A percentile compares a stretch with the other conserved stretches of the same genome.
phyloP scores from a whole-genome alignment of 30 jellyfish, hydroid and myxozoan species.

The Aurelia sp. region DNA sequence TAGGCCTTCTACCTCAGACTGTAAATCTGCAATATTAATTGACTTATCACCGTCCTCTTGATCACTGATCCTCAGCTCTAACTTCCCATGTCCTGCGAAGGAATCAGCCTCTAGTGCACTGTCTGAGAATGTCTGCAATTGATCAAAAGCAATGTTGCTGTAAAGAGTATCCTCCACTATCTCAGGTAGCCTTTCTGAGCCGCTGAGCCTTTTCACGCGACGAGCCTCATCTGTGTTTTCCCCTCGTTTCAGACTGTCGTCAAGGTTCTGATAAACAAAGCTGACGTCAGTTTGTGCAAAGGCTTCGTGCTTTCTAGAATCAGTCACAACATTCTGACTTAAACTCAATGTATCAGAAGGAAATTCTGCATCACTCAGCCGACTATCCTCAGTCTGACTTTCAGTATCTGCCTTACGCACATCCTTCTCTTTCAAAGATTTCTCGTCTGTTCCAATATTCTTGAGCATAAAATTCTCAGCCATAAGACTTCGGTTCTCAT shows the following conservation, averaged over 20 bases:
- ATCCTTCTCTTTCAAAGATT: not conserved
- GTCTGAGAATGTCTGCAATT: slow-evolving; percentile 65
- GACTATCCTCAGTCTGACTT: not conserved
- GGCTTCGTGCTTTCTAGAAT: slow-evolving; percentile 7
- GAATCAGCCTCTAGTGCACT: slow-evolving; percentile 57
- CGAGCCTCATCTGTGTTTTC: slow-evolving; percentile 4
- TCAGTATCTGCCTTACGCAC: not conserved
- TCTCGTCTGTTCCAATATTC: slow-evolving; percentile 17
- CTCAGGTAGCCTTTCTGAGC: slow-evolving; percentile 71
- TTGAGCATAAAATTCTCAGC: slow-evolving; percentile 81
- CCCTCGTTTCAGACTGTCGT: not conserved
- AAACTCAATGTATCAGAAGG: not conserved
- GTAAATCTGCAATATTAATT: slow-evolving; percentile 8
- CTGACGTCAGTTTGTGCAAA: slow-evolving; percentile 53
- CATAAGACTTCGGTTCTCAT: slow-evolving; percentile 69
- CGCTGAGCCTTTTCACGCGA: slow-evolving; percentile 41
- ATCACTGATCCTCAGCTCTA: slow-evolving; percentile 47
- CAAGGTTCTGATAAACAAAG: slow-evolving; percentile 14
- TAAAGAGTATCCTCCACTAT: slow-evolving; percentile 63
- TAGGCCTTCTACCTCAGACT: slow-evolving; percentile 36
- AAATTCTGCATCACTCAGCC: not conserved
- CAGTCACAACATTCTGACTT: not conserved
- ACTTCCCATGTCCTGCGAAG: slow-evolving; percentile 43
- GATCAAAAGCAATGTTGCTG: slow-evolving; percentile 54
- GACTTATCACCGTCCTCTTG: slow-evolving; percentile 46